Evolutionary conservation across 2,888 invertebrate genomes (phyloP), one percentile per base, ranked within the genome.

Genomic region (Formica aserva): DNA sequence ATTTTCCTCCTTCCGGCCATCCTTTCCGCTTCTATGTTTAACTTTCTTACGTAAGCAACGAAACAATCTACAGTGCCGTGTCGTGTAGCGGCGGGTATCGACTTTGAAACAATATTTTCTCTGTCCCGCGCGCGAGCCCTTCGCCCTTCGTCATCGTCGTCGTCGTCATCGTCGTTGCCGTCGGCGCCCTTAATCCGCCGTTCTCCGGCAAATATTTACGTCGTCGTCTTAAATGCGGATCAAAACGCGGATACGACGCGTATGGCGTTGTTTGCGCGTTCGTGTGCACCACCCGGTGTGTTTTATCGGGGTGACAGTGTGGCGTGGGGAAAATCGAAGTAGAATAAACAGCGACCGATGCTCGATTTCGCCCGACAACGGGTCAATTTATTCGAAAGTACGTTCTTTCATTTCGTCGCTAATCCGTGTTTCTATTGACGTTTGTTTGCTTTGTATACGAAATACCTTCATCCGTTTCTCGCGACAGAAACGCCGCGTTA

Each of bases 31-130:
- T 82, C 83, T 85, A 85, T 89, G 88, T 88, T 90, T 89, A 88
- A 89, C 85, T 90, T 88, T 84, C 87, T 86, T 90, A 87, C 82
- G 84, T 83, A 90, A 87, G 86, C 84, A 72, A 62, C 84, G 62
- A 77, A 72, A 85, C 66, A 84, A 86, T 87, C 76, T 72, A 77
- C 75, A 62, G 41, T n/a, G 48, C 55, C 84, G 80, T 65, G 67
- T 67, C 83, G 77, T 48, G 55, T 9, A 45, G 63, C 80, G 84
- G 82, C 57, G 45, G 45, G 82, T 84, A 82, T 90, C 90, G 84
- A 83, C 83, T 89, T 83, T 75, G 78, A 80, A 86, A 88, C 86
- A 88, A 90, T 86, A 89, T 90, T 90, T 90, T 86, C 83, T 60
- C 60, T 82, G 48, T 75, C 63, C 67, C 74, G 48, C 38, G 29